These are phyloP conservation scores for Watsonalla binaria DNA, from an alignment of 2,888 invertebrate species.

Conservation along the genomic window DNA sequence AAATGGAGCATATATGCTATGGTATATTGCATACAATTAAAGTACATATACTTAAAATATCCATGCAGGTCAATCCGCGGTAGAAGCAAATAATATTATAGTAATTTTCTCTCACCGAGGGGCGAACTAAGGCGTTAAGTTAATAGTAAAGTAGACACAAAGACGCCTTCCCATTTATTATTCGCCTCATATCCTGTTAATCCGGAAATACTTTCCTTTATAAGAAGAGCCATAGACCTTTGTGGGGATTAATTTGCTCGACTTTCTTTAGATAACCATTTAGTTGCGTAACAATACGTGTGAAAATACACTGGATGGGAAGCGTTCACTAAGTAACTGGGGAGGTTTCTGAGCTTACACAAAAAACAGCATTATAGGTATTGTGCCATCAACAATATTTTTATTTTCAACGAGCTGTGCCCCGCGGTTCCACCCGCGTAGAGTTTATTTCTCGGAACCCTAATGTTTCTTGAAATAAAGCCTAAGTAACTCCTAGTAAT, in stretches of 20 bases:
- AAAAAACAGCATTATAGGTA: too few species aligned
- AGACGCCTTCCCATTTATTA: slow-evolving; percentile 8
- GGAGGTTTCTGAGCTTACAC: too few species aligned
- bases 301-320: not conserved
- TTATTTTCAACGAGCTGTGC: too few species aligned
- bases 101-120: not conserved
- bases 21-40: too few species aligned
- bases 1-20: too few species aligned
- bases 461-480: too few species aligned
- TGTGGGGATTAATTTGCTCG: slow-evolving; percentile 2
- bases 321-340: not conserved
- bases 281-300: not conserved
- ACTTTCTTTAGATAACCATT: not conserved
- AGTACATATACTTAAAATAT: too few species aligned
- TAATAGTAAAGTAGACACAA: not conserved
- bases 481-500: too few species aligned
- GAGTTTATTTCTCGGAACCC: too few species aligned
- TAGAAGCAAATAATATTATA: not conserved
- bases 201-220: slow-evolving; percentile 13
- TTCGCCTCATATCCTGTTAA: slow-evolving; percentile 11
- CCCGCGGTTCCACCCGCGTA: too few species aligned
- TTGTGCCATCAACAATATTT: too few species aligned
- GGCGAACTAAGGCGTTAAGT: not conserved
- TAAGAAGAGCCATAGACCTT: not conserved
- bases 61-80: too few species aligned